Conservation (phyloP, 2,888 invertebrate species). For the Leucophora obtusa region DNA sequence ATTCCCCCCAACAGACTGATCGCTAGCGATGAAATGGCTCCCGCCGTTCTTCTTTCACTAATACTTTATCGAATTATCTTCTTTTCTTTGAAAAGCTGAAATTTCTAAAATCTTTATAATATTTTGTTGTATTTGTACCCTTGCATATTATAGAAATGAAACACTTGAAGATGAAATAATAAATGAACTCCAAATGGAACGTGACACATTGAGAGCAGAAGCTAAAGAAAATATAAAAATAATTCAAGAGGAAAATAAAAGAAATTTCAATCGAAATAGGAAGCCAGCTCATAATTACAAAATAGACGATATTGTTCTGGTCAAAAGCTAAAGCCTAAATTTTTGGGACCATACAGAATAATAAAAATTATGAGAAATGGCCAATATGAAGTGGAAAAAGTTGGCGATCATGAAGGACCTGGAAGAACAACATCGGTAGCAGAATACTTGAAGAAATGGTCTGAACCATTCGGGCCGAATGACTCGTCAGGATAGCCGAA, state of each 20-base stretch:
- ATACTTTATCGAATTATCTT: no score
- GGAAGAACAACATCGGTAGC: constrained; percentile 29
- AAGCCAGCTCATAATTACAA: constrained; percentile 21
- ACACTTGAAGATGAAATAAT: background rate
- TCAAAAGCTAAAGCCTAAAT: constrained; percentile 51
- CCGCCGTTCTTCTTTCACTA: no score
- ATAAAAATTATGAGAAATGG: constrained; percentile 19
- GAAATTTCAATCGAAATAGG: constrained; percentile 35
- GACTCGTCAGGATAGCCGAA: constrained; percentile 53
- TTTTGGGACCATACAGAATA: constrained; percentile 57
- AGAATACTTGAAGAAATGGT: constrained; percentile 54
- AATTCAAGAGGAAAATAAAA: constrained; percentile 47
- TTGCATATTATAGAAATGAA: no score
- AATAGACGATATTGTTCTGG: constrained; percentile 55
- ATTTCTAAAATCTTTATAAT: no score
- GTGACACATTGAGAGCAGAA: background rate
- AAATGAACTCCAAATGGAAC: background rate
- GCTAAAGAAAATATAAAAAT: constrained; percentile 14
- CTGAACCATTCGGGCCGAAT: constrained; percentile 56
- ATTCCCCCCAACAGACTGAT: no score
- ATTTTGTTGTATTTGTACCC: no score
- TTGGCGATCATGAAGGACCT: constrained; percentile 41
- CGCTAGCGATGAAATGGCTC: no score
- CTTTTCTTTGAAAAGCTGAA: no score
- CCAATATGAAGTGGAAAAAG: constrained; percentile 32